Evolutionary conservation across 2,797 vertebrate species (phyloP), one percentile per base, ranked within the genome.

Genomic region (Chaetodon trifasciatus): DNA sequence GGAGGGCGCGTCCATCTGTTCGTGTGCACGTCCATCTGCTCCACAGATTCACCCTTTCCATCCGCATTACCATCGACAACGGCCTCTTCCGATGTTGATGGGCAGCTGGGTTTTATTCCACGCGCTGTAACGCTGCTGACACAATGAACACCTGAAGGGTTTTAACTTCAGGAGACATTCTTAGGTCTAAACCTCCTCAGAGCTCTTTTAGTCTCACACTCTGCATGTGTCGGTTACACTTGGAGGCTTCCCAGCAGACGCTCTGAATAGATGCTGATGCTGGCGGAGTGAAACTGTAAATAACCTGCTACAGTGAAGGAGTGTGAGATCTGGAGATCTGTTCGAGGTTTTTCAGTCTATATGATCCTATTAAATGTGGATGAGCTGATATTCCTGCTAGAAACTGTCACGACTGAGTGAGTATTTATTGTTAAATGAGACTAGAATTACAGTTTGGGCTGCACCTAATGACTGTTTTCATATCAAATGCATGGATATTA

Each of bases 1-100:
- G 82, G 88, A 88, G 75, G 71, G 80, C 24, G 74, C 72, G 86
- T 89, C 91, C 90, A 93, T 93, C 91, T 91, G 91, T 82, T 89
- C 79, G 6, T 61, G 49, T 42, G 76, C 78, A 56, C 32, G 13
- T 83, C 91, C 90, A 90, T 93, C 93, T 92, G 90, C 71, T 91
- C 74, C 76, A 72, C 90, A 76, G 49, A 88, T 70, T 77, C 84
- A 61, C 57, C 84, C 83, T 74, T 71, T 92, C 84, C 70, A 35
- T 85, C 78, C 24, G 42, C 86, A 90, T 87, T 78, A 89, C 28
- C 74, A 24, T 91, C 81, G 17, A 78, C 86, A 55, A 23, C 8
- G 11, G 47, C 66, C 66, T 60, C 32, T 19, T 78, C 69, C 71
- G 65, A 4, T 19, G 50, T 32, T 3, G 65, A 49, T 28, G 55